These are phyloP conservation scores for Lasioglossum marginatum DNA, from an alignment of 2,888 invertebrate genomes.

Conservation along the genomic window DNA sequence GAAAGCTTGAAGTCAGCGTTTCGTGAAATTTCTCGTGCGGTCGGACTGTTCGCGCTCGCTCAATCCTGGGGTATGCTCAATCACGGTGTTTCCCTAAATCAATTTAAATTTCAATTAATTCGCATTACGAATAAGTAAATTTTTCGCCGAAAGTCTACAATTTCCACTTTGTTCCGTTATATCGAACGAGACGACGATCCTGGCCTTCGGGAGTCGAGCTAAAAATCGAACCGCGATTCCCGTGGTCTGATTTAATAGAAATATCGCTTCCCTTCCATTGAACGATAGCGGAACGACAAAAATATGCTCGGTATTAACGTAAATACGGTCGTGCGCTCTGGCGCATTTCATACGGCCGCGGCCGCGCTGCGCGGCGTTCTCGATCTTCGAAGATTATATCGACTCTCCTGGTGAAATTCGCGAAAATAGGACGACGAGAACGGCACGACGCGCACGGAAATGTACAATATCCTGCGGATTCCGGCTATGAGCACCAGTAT, in stretches of 20 bases:
- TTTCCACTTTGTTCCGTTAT: background rate
- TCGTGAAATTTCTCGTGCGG: background rate
- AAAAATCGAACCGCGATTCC: background rate
- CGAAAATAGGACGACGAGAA: slow-evolving; percentile 8
- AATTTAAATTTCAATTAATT: too few relatives aligned
- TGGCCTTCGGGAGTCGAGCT: background rate
- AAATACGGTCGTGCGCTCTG: background rate
- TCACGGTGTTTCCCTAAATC: too few relatives aligned
- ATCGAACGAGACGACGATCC: background rate
- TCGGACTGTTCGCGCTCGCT: background rate
- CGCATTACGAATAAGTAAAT: too few relatives aligned
- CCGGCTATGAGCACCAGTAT: background rate
- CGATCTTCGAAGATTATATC: slow-evolving; percentile 43
- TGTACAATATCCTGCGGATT: slow-evolving; percentile 31
- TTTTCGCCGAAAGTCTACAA: too few relatives aligned
- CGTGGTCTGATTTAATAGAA: background rate
- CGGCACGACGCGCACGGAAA: background rate
- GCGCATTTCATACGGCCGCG: background rate
- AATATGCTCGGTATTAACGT: slow-evolving; percentile 34
- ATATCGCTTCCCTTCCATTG: slow-evolving; percentile 23
- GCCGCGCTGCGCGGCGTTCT: background rate
- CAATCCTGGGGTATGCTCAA: background rate
- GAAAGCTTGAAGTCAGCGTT: background rate
- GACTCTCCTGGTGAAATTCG: slow-evolving; percentile 15
- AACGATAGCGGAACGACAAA: background rate